Percentiles rank a stretch among this genome's conserved stretches.
phyloP scores from a whole-genome alignment of 2,797 vertebrate genomes.

The Adelosebastes latens region DNA sequence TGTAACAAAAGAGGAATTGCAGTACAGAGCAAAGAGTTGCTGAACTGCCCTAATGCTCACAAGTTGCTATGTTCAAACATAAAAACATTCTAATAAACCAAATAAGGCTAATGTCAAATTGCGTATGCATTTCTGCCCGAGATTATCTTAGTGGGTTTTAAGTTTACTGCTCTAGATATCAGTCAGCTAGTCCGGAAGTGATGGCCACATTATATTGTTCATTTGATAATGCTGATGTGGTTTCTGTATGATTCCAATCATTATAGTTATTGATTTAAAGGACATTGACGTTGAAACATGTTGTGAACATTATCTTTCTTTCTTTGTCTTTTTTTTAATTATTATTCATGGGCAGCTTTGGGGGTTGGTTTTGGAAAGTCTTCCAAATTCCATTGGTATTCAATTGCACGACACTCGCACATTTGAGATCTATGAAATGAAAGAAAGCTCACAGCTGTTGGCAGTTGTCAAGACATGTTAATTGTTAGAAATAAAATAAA shows the following conservation, averaged over 20 bases:
- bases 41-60: neutral
- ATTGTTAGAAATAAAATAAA: no score
- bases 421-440: constrained; percentile 9
- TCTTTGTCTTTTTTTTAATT: neutral
- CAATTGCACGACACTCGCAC: constrained; percentile 35
- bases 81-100: neutral
- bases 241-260: neutral
- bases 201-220: neutral
- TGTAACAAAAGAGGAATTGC: neutral
- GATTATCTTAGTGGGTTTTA: neutral
- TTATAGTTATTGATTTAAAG: neutral
- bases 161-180: neutral
- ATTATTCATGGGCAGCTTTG: neutral
- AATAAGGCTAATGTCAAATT: neutral
- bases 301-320: neutral
- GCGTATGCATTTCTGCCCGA: neutral
- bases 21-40: neutral
- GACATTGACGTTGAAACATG: neutral
- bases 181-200: neutral
- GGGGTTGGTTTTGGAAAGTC: constrained; percentile 43
- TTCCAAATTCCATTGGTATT: constrained; percentile 55
- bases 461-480: no score
- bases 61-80: neutral
- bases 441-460: neutral
- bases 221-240: neutral